phyloP scores from a whole-genome alignment of 2,113 vertebrate genomes.

The Vicugna pacos region DNA sequence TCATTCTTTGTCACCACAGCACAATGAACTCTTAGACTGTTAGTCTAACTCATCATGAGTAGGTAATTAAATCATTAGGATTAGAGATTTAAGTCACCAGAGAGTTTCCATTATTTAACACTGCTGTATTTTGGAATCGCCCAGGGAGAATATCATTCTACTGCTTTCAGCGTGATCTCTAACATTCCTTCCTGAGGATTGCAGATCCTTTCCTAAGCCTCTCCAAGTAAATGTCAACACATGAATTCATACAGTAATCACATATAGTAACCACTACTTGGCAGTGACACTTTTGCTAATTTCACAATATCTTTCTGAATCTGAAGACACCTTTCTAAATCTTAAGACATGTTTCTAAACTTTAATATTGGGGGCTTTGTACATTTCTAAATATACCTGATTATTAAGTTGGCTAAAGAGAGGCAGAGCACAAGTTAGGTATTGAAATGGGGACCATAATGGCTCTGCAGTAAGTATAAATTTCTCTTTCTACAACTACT shows the following conservation, averaged over 20 bases:
- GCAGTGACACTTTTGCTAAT: slow-evolving; percentile 26
- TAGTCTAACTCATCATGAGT: not conserved
- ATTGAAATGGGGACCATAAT: not conserved
- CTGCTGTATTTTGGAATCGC: not conserved
- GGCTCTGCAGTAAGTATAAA: not conserved
- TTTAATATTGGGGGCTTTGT: not conserved
- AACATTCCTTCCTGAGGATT: not conserved
- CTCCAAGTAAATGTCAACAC: slow-evolving; percentile 59
- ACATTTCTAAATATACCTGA: not conserved
- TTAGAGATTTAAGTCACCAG: not conserved
- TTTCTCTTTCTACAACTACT: not conserved
- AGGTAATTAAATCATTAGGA: not conserved
- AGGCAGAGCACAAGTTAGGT: not conserved
- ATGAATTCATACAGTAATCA: slow-evolving; percentile 23
- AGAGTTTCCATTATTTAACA: not conserved
- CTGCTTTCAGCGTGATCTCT: not conserved
- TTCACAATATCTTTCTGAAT: slow-evolving; percentile 44
- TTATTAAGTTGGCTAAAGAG: not conserved
- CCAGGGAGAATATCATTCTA: not conserved
- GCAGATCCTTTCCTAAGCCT: not conserved
- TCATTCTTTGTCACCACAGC: not conserved
- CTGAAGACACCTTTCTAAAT: too few species aligned
- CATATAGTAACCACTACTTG: not conserved
- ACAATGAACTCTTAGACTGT: not conserved
- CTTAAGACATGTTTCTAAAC: too few species aligned